Percentiles rank a stretch among this genome's conserved stretches.
Conservation (phyloP, 2,113 vertebrate species). For the Halichoerus grypus region DNA sequence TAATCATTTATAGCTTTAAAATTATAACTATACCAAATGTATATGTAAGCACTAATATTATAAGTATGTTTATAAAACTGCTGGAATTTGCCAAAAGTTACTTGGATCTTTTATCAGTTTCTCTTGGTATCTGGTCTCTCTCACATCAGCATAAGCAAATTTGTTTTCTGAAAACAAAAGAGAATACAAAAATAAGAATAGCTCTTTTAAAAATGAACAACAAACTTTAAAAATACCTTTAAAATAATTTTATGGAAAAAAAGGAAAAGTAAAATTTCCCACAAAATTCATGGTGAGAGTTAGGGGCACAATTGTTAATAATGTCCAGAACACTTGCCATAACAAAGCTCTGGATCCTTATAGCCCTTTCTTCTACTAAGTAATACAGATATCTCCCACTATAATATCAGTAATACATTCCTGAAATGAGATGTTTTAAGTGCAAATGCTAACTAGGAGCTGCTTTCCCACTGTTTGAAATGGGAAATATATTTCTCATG, state of each 20-base stretch:
- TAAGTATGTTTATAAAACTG: slow-evolving; percentile 41
- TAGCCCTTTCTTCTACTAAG: neutral
- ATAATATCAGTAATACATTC: neutral
- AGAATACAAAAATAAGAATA: slow-evolving; percentile 11
- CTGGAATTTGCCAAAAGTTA: slow-evolving; percentile 6
- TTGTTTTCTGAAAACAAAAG: neutral
- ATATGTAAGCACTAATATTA: neutral
- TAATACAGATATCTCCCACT: neutral
- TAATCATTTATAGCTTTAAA: slow-evolving; percentile 3
- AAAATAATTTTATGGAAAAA: slow-evolving; percentile 32
- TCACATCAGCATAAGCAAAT: neutral
- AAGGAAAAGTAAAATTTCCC: neutral
- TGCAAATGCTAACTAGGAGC: neutral
- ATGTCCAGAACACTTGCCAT: neutral
- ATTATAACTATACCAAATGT: neutral
- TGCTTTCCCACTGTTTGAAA: slow-evolving; percentile 44
- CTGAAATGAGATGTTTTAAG: slow-evolving; percentile 33
- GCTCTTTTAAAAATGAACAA: neutral
- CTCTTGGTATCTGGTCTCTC: neutral
- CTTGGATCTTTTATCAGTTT: neutral
- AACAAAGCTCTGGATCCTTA: neutral
- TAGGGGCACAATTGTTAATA: neutral
- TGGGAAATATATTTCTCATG: slow-evolving; percentile 16
- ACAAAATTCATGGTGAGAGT: neutral
- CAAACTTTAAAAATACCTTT: neutral